These are phyloP conservation scores for Deroplatys truncata DNA, from an alignment of 2,888 invertebrate genomes.

Conservation along the genomic window DNA sequence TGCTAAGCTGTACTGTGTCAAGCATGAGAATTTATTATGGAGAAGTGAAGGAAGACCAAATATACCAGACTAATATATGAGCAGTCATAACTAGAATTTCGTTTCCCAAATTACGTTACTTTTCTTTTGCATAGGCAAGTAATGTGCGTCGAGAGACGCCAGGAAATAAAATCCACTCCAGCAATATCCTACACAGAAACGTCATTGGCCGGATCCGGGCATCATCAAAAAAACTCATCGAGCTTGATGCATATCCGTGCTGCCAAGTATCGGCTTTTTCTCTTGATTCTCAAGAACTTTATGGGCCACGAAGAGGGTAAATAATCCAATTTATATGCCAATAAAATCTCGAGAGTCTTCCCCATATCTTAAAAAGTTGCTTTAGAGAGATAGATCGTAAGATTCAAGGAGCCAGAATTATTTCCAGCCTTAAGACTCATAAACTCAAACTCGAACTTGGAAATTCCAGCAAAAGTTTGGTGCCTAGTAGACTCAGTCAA, in stretches of 20 bases:
- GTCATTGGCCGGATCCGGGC: not conserved
- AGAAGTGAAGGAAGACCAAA: too few species aligned
- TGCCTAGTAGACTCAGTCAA: too few species aligned
- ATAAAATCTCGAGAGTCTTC: not conserved
- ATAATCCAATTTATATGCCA: not conserved
- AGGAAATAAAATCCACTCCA: too few species aligned
- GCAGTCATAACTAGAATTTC: too few species aligned
- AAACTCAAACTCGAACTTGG: not conserved
- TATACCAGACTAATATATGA: too few species aligned
- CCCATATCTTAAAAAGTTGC: not conserved
- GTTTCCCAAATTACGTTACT: too few species aligned
- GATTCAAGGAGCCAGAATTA: not conserved
- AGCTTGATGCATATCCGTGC: not conserved
- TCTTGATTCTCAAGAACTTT: not conserved
- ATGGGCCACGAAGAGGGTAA: not conserved
- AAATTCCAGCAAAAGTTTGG: too few species aligned
- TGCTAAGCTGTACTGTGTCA: too few species aligned
- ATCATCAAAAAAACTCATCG: not conserved
- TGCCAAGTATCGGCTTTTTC: not conserved
- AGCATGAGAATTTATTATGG: too few species aligned
- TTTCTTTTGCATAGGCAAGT: too few species aligned
- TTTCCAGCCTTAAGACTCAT: not conserved
- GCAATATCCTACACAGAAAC: too few species aligned
- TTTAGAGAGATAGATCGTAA: not conserved
- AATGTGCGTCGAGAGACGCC: too few species aligned